Conservation (phyloP, 2,888 invertebrate species). For the Helicoverpa assulta region DNA sequence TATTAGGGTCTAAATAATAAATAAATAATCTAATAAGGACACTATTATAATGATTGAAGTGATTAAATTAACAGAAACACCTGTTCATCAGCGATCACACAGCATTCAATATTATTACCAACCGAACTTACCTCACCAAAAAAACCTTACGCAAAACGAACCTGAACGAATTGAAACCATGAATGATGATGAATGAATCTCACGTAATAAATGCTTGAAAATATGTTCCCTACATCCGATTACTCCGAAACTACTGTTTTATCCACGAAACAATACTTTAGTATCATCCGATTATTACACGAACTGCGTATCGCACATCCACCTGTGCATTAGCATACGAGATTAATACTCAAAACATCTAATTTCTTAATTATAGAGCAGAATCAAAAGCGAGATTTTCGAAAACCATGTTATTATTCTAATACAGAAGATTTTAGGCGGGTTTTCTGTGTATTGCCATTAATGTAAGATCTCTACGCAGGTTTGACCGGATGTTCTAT, state of each 20-base stretch:
- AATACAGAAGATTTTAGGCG: conserved; percentile 69
- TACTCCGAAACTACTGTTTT: conserved; percentile 30
- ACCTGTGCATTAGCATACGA: conserved; percentile 80
- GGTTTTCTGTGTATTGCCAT: conserved; percentile 65
- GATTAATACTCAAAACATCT: conserved; percentile 72
- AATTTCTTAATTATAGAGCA: conserved; percentile 72
- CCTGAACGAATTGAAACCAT: conserved; percentile 17
- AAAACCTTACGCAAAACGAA: conserved; percentile 12
- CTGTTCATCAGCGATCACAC: not conserved
- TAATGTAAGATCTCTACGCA: conserved; percentile 69
- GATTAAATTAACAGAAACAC: no score
- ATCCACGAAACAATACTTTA: conserved; percentile 64
- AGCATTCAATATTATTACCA: not conserved
- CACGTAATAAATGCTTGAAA: conserved; percentile 25
- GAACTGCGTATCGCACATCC: conserved; percentile 72
- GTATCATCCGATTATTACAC: conserved; percentile 62
- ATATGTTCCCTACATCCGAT: conserved; percentile 35
- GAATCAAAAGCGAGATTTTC: conserved; percentile 43
- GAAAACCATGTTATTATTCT: conserved; percentile 79
- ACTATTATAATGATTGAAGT: no score
- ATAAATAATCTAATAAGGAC: no score
- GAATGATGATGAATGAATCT: conserved; percentile 23
- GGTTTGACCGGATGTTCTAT: conserved; percentile 85
- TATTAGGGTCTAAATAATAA: no score
- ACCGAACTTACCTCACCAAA: not conserved